A percentile compares a stretch with the other conserved stretches of the same genome.
phyloP scores from a whole-genome alignment of 2,113 vertebrate genomes.

The Boleophthalmus pectinirostris region DNA sequence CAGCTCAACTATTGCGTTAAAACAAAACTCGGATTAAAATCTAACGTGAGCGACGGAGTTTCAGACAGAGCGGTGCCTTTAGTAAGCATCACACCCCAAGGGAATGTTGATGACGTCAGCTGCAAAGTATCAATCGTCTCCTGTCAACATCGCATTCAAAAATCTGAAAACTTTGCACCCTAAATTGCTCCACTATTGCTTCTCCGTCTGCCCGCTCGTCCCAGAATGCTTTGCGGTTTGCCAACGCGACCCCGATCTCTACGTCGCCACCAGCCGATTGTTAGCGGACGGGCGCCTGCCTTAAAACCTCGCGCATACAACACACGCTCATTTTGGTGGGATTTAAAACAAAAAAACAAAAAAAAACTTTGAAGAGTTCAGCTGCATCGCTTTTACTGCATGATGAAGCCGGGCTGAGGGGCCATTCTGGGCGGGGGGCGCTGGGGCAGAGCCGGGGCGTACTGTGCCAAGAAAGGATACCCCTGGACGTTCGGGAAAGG shows the following conservation, averaged over 20 bases:
- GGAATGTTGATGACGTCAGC: too few species aligned
- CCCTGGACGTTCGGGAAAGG: constrained; percentile 64
- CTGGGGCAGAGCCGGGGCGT: constrained; percentile 86
- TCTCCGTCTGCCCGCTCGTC: too few species aligned
- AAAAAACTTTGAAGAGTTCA: neutral
- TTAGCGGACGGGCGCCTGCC: neutral
- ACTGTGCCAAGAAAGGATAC: constrained; percentile 81
- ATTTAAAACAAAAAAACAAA: neutral
- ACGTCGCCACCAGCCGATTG: neutral
- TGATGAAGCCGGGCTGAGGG: constrained; percentile 91
- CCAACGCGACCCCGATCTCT: neutral
- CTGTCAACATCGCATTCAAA: too few species aligned
- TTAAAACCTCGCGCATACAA: neutral
- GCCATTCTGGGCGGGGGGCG: constrained; percentile 83
- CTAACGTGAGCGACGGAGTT: too few species aligned
- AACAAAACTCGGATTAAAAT: too few species aligned
- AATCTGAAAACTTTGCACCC: too few species aligned
- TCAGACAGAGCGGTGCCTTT: too few species aligned
- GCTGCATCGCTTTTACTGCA: constrained; percentile 79
- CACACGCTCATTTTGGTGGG: neutral
- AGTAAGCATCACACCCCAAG: too few species aligned
- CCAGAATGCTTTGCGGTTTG: neutral
- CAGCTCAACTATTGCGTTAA: too few species aligned
- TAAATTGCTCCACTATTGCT: neutral
- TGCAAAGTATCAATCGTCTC: too few species aligned